Conservation (phyloP, 2,113 vertebrate genomes). For the Rattus rattus region DNA sequence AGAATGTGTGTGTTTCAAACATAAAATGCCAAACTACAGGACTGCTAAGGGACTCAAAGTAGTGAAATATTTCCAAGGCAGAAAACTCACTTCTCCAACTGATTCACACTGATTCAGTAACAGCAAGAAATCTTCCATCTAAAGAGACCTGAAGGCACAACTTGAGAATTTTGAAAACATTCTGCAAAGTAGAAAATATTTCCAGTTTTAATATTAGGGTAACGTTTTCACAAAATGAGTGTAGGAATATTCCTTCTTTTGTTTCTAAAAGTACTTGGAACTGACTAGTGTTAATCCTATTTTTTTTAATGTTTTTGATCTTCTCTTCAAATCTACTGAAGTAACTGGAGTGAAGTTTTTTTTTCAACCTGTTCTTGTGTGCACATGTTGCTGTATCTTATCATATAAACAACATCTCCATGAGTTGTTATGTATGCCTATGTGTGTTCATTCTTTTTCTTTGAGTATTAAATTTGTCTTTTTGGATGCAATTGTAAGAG, state of each 20-base stretch:
- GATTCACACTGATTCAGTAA: neutral
- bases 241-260: neutral
- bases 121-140: neutral
- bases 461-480: neutral
- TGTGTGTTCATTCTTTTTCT: neutral
- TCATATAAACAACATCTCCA: neutral
- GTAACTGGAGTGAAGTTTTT: neutral
- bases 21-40: neutral
- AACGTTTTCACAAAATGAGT: neutral
- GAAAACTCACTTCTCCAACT: neutral
- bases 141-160: neutral
- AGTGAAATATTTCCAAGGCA: neutral
- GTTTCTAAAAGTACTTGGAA: neutral
- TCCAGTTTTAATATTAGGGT: neutral
- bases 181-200: neutral
- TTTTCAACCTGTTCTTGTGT: neutral
- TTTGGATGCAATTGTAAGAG: neutral
- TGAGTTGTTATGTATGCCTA: neutral
- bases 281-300: neutral
- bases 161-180: neutral
- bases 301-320: neutral
- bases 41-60: neutral
- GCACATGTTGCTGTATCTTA: neutral
- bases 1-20: conserved; percentile 13
- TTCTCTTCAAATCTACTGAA: neutral